Evolutionary conservation across 1,140 invertebrate species (phyloP), one percentile per base, ranked within the genome.

Genomic region (Nasonia vitripennis): DNA sequence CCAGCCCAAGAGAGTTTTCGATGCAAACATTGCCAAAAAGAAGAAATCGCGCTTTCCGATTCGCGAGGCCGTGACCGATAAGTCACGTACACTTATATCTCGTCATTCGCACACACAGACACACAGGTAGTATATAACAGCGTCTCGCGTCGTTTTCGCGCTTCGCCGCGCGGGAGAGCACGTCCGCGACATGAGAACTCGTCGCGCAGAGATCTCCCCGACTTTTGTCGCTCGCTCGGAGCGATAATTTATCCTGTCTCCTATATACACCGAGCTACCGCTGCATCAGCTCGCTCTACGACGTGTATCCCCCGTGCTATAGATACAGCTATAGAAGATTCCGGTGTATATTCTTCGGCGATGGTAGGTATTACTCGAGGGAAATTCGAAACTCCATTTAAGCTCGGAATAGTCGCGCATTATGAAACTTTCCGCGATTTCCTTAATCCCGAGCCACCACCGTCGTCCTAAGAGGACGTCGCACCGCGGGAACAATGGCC

Each of bases 381-480:
- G 34, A 75, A 37, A 75, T 75, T 75, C 70, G 73, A 45, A 75
- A 75, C 73, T 75, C 17, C 34, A 17, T 45, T 75, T 7, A 34
- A 71, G 68, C 68, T 12, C 68, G 23, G 41, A 71, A 27, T 17
- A 27, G 27, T 74, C 23, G 71, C 14, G 31, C 31, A 17, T 37
- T 74, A 37, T 17, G 9, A 34, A 74, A 74, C 71, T 74, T 74
- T 31, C 14, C 14, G 31, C 71, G 27, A 74, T 74, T 74, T 34
- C 71, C 34, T 31, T 31, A 37, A 31, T 74, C 71, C 71, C 12
- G 10, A 37, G 10, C 68, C 27, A 27, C 23, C 51, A 14, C 0
- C 14, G 5, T 10, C 48, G 51, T 0, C 0, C 10, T 7, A 45
- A 45, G 41, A 45, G 41, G 9, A 45, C 6, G 41, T 27, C 27